Percentiles rank a stretch among this genome's conserved stretches.
phyloP scores from a whole-genome alignment of 2,888 invertebrate genomes.

The Drosophila dives region DNA sequence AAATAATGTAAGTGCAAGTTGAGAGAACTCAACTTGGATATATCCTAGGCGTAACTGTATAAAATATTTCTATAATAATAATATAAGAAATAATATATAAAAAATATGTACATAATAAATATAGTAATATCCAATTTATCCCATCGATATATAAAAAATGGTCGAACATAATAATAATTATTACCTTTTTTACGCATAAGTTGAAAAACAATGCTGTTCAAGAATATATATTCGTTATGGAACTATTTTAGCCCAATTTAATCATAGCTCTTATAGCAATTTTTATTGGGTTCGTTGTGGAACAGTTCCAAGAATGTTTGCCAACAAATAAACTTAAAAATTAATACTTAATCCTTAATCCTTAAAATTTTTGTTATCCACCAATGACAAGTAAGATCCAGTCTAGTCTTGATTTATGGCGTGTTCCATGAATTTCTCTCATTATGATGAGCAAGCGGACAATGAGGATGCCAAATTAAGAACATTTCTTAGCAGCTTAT shows the following conservation, averaged over 20 bases:
- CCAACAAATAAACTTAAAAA: not conserved
- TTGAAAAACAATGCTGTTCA: not conserved
- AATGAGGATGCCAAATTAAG: constrained; percentile 38
- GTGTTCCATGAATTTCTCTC: constrained; percentile 26
- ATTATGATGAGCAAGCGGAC: constrained; percentile 43
- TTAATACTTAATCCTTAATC: not conserved
- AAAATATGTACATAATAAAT: no score
- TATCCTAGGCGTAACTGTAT: not conserved
- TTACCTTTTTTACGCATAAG: not conserved
- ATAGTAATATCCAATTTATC: no score
- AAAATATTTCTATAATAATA: no score
- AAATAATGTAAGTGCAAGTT: not conserved
- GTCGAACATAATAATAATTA: not conserved
- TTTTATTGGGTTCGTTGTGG: not conserved
- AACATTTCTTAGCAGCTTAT: constrained; percentile 59
- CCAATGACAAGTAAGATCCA: not conserved
- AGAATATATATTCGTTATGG: not conserved
- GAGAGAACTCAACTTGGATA: not conserved
- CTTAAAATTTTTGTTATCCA: not conserved
- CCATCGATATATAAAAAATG: not conserved
- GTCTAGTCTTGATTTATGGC: constrained; percentile 31
- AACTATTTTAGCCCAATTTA: not conserved
- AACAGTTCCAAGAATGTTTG: not conserved
- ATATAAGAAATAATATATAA: no score
- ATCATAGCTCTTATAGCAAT: not conserved